Evolutionary conservation across 2,113 vertebrate species (phyloP), one percentile per base, ranked within the genome.

Genomic region (Prionailurus bengalensis): DNA sequence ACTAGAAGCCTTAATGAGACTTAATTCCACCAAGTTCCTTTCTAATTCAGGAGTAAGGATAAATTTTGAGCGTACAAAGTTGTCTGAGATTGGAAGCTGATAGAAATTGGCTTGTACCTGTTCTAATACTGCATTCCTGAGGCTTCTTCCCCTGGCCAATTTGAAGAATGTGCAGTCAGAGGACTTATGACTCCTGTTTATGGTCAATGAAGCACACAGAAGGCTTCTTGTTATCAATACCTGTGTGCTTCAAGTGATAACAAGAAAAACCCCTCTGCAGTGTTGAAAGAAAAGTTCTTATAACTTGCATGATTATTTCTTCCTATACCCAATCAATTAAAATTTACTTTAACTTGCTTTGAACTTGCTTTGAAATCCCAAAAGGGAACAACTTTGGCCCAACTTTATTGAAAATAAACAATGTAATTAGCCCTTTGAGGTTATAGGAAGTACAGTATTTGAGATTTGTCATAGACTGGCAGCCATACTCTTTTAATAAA

Each of bases 401-500:
- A 91, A 85, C 53, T 63, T 91, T 45, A 29, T 76, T 86, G 85
- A 91, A 86, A 61, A 80, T 9, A 85, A 79, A 55, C 45, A n/a
- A 42, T 55, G 17, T 94, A 94, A 94, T 94, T 96, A 94, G 36
- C 73, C 73, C 73, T 80, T 86, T 71, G 53, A 89, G 92, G 81
- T 15, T 80, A 19, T 13, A 94, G 63, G 21, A 16, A 23, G 8
- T 79, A 53, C 55, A 31, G 45, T 74, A n/a, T 27, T 84, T 86
- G 63, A 63, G 16, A 85, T 79, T 85, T 79, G 63, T 90, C 42
- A 16, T 36, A 36, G 39, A 84, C 10, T 83, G 33, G 23, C 21
- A 53, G 29, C 11, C 39, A 7, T 53, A 65, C 16, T 73, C 63
- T 23, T 92, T 82, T 51, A 74, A 27, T 39, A 3, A 45, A 81